Base-by-base conservation (phyloP, 2,113 vertebrate genomes). In the Amblyopsis rosae region DNA sequence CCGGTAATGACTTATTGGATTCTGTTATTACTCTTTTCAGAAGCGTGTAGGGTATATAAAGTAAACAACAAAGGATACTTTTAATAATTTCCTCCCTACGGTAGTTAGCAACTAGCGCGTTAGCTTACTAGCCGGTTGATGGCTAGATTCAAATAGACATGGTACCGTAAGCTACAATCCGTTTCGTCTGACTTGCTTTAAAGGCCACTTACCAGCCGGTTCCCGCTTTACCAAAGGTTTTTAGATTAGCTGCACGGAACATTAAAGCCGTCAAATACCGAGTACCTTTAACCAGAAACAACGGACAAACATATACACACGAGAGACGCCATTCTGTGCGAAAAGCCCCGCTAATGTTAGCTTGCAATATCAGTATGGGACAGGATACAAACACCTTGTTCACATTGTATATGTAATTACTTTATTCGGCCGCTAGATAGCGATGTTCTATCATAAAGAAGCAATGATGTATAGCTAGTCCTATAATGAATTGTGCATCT, bases 191-290 rank as follows among this genome's bases (percentile, higher is more conserved):
- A 11, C n/a, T 19, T 58, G 62, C 59, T 72, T 73, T 26, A 79
- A 78, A 83, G 47, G 85, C 60, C 57, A 89, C 90, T 80, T 88
- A 94, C 93, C 93, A 94, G 92, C 92, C 86, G 83, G 89, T 92
- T 90, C 90, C 90, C 83, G 89, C 89, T 92, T 92, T 93, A 86
- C 90, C 89, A 86, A 92, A 90, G 84, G 86, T 89, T 89, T 92
- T 91, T 83, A 87, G 62, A 81, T 91, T 90, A 65, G 90, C 88
- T 76, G 92, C 90, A 75, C 90, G 91, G 91, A 90, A 93, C 93
- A 94, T 94, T 82, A 93, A 94, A 91, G 85, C 89, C 83, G 45
- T 82, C 73, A 81, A 81, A 83, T 84, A 54, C 75, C 88, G 56
- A 60, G 26, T 88, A 84, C 69, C 47, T 78, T 91, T 67, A 91